These are phyloP conservation scores for Poeciliopsis occidentalis DNA, from an alignment of 2,113 vertebrate species.

Conservation along the genomic window DNA sequence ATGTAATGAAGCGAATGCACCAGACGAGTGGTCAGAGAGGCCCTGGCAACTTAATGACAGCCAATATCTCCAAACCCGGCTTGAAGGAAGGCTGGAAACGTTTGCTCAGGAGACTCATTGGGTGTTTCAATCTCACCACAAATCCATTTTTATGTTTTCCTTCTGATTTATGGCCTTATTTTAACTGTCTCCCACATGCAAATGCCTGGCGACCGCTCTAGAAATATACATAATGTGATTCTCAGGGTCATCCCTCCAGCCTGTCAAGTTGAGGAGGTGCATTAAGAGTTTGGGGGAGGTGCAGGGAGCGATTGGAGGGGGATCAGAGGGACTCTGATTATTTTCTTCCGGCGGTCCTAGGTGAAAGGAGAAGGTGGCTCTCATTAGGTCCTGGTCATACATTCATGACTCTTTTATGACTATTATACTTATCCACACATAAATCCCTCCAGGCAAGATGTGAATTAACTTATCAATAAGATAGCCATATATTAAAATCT, in stretches of 20 bases:
- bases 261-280: conserved; percentile 67
- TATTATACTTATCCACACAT: not conserved
- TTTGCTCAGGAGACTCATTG: conserved; percentile 78
- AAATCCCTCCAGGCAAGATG: not conserved
- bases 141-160: conserved; percentile 83
- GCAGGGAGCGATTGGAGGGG: not conserved
- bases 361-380: conserved; percentile 48
- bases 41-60: conserved; percentile 73
- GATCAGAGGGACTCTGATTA: conserved; percentile 57
- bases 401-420: not conserved
- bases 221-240: conserved; percentile 84
- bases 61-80: conserved; percentile 61
- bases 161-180: conserved; percentile 84
- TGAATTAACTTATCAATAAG: not conserved
- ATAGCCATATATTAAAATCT: not conserved
- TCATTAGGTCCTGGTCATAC: not conserved
- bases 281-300: conserved; percentile 3
- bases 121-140: conserved; percentile 80
- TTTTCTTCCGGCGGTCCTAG: conserved; percentile 30
- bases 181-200: conserved; percentile 84
- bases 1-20: conserved; percentile 76
- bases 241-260: conserved; percentile 82
- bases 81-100: conserved; percentile 72
- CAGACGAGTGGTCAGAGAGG: conserved; percentile 76
- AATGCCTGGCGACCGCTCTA: conserved; percentile 74